These are phyloP conservation scores for Hippoglossus stenolepis DNA, from an alignment of 2,113 vertebrate genomes.

Conservation along the genomic window DNA sequence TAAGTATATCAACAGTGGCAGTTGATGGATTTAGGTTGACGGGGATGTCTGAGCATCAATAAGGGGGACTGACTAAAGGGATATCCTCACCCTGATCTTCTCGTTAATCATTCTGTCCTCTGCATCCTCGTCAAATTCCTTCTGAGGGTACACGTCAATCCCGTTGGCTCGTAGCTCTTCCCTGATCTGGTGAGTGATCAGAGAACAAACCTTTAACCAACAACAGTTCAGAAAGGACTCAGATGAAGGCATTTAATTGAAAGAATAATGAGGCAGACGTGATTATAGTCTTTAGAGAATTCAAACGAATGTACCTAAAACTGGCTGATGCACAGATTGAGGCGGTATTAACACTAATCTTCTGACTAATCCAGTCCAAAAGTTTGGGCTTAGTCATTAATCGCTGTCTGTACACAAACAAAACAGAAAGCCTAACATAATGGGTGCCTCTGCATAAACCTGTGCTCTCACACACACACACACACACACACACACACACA, in stretches of 20 bases:
- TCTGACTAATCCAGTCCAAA: constrained; percentile 42
- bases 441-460: background rate
- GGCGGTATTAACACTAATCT: constrained; percentile 42
- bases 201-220: constrained; percentile 1
- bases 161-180: constrained; percentile 94
- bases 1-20: background rate
- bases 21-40: background rate
- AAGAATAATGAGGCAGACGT: constrained; percentile 14
- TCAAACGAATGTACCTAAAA: constrained; percentile 19
- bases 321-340: constrained; percentile 19
- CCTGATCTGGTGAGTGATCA: constrained; percentile 85
- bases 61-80: background rate
- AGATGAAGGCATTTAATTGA: constrained; percentile 30
- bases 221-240: constrained; percentile 9
- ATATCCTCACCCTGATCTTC: constrained; percentile 91
- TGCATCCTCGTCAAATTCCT: constrained; percentile 95
- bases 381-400: constrained; percentile 29
- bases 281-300: constrained; percentile 27
- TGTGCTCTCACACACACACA: background rate
- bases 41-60: background rate
- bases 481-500: background rate
- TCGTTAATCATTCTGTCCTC: constrained; percentile 96
- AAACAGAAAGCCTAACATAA: constrained; percentile 26
- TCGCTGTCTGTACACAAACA: constrained; percentile 31
- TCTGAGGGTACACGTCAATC: constrained; percentile 97